Base-by-base conservation (phyloP, 1,140 invertebrate species). In the Drusus annulatus region DNA sequence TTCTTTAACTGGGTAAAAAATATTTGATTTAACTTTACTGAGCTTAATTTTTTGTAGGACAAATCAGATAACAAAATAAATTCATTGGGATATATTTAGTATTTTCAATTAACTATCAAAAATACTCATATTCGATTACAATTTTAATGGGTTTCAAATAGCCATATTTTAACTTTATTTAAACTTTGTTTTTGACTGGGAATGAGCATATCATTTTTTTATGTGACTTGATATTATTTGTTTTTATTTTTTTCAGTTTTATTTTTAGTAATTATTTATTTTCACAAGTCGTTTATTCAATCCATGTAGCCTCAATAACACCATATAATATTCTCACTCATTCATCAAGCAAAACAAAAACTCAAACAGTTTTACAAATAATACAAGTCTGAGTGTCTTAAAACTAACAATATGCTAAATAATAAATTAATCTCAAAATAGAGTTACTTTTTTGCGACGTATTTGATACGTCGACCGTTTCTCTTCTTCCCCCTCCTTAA, bases 391-490 rank as follows among this genome's bases (percentile, higher is more conserved):
- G 36, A 15, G 25, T 16, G 16, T 31, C 21, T 65, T 65, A 65
- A 31, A 4, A 19, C 17, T 51, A 69, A 69, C 28, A n/a, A 50
- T 1, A 28, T 31, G 16, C 58, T 77, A 65, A 77, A 77, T 60
- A 63, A 63, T 77, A 77, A 79, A 80, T 75, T 78, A 83, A 76
- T 83, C 81, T 83, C 81, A 83, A 75, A 83, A 83, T 83, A 78
- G 81, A 83, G 81, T 83, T 83, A 83, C 81, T 78, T 83, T 82
- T 76, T 83, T 65, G 73, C 79, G 81, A 62, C 79, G 71, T 62
- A 76, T 74, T 50, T 69, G 36, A 52, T 78, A 79, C 81, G 79
- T 80, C 81, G 81, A 78, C 62, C 76, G 51, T 51, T 62, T 71
- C 79, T 74, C 21, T 60, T 63, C 74, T 45, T 19, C 31, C 36